Conservation (phyloP, 1,140 invertebrate genomes). For the Cardiocondyla obscurior region DNA sequence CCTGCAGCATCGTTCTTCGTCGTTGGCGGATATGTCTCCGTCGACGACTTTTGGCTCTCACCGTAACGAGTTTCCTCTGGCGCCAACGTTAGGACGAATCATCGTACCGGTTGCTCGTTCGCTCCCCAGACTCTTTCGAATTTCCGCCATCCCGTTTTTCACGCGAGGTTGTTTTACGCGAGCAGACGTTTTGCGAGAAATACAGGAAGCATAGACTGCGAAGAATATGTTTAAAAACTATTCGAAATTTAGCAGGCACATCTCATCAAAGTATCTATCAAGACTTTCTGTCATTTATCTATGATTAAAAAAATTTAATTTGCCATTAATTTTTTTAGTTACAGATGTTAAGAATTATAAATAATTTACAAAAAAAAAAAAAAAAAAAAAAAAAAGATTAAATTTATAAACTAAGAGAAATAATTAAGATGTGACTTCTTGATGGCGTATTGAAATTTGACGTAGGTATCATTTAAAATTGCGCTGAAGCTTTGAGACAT, state of each 20-base stretch:
- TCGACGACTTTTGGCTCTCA: conserved; percentile 42
- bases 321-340: not conserved
- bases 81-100: conserved; percentile 33
- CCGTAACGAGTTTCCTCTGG: conserved; percentile 29
- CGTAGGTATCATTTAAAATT: not conserved
- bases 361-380: too few species aligned
- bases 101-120: conserved; percentile 4
- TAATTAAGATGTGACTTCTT: not conserved
- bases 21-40: conserved; percentile 23
- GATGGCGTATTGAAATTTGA: not conserved
- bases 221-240: not conserved
- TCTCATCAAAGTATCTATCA: not conserved
- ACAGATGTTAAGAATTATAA: not conserved
- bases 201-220: not conserved
- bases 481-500: not conserved
- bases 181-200: not conserved
- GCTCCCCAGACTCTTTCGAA: not conserved
- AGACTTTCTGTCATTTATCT: not conserved
- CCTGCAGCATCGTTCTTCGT: conserved; percentile 13
- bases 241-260: not conserved
- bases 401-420: too few species aligned
- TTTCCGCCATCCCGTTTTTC: not conserved
- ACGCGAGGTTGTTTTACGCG: not conserved
- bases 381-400: too few species aligned
- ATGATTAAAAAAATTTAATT: not conserved